phyloP scores from a whole-genome alignment of 2,113 vertebrate species.

The Chauna torquata region DNA sequence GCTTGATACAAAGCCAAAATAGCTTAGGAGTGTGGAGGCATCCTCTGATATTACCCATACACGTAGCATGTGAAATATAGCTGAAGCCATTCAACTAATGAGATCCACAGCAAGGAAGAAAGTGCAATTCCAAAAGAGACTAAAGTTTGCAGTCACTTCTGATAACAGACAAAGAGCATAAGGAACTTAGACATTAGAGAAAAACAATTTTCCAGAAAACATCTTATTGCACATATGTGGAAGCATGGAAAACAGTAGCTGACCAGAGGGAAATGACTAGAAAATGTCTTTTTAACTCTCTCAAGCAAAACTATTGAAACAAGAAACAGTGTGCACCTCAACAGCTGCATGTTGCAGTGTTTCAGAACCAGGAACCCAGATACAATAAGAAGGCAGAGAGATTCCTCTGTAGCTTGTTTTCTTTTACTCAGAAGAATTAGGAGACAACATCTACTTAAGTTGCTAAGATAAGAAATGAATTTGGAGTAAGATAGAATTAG shows the following conservation, averaged over 20 bases:
- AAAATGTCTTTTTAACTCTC: background rate
- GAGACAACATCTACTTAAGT: background rate
- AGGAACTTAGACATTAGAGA: background rate
- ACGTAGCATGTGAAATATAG: background rate
- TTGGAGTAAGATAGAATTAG: constrained; percentile 42
- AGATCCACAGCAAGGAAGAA: background rate
- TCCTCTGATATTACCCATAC: background rate
- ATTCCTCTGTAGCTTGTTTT: background rate
- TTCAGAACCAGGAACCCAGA: background rate
- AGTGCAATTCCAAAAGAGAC: background rate
- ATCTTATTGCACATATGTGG: background rate
- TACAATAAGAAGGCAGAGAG: background rate
- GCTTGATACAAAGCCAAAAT: background rate
- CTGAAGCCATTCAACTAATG: background rate
- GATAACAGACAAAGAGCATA: background rate
- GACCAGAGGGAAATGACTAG: background rate
- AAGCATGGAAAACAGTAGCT: background rate
- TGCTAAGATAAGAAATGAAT: constrained; percentile 12
- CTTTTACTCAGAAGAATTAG: background rate
- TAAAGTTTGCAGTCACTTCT: background rate
- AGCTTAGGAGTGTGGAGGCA: background rate
- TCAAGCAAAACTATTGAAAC: background rate
- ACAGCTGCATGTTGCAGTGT: background rate
- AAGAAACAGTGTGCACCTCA: background rate
- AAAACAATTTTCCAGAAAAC: background rate